A percentile compares a stretch with the other conserved stretches of the same genome.
phyloP scores from a whole-genome alignment of 2,113 vertebrate genomes.

The Micronycteris hirsuta region DNA sequence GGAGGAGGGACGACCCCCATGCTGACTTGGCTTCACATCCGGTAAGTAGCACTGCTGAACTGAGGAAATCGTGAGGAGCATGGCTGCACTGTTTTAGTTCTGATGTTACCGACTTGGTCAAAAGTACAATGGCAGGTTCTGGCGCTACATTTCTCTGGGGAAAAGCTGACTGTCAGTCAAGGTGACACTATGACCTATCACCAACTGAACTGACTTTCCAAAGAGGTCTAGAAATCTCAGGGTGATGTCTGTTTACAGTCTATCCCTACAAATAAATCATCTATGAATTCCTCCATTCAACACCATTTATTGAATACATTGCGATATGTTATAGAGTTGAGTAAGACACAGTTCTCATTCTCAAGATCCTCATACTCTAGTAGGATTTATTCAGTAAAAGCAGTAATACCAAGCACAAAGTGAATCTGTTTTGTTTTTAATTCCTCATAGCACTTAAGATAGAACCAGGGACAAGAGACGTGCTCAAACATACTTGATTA shows the following conservation, averaged over 20 bases:
- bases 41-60: constrained; percentile 76
- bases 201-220: not conserved
- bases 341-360: not conserved
- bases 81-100: not conserved
- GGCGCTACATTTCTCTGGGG: not conserved
- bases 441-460: not conserved
- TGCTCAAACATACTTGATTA: not conserved
- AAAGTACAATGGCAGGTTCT: not conserved
- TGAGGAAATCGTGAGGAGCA: not conserved
- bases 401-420: not conserved
- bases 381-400: not conserved
- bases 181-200: not conserved
- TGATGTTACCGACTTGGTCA: not conserved
- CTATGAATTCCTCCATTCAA: not conserved
- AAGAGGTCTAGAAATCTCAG: not conserved
- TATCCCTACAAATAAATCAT: not conserved
- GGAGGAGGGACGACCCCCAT: constrained; percentile 84
- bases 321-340: not conserved
- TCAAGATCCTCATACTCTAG: not conserved
- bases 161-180: not conserved
- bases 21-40: constrained; percentile 87
- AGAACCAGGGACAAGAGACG: not conserved
- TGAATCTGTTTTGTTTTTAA: not conserved
- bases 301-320: not conserved
- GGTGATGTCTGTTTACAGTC: not conserved